Evolutionary conservation across 2,797 vertebrate genomes (phyloP).

Genomic region (Bradypus variegatus): DNA sequence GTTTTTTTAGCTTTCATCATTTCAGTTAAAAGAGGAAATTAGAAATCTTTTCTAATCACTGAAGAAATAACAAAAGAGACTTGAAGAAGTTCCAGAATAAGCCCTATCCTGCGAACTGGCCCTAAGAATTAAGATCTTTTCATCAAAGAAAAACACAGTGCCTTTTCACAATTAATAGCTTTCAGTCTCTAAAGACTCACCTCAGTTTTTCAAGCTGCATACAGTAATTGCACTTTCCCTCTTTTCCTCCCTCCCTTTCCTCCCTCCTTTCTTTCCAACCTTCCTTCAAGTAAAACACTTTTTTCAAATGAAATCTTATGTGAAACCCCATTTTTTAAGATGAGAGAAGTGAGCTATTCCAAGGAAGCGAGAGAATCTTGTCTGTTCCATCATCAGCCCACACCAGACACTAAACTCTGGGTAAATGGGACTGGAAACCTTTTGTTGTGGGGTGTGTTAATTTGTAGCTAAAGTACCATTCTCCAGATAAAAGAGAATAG

Average conservation of each 20-base stretch:
- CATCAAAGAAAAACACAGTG: not conserved
- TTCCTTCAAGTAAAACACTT: not conserved
- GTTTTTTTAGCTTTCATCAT: not conserved
- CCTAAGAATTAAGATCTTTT: not conserved
- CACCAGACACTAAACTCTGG: not conserved
- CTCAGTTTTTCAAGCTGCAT: no score
- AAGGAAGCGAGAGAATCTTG: not conserved
- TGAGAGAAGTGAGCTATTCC: not conserved
- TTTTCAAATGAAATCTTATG: not conserved
- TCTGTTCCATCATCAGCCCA: not conserved
- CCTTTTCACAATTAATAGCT: not conserved
- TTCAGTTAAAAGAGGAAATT: not conserved
- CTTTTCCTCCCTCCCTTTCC: not conserved
- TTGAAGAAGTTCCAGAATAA: not conserved
- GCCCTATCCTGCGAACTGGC: not conserved
- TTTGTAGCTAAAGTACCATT: not conserved
- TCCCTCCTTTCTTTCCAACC: fast-evolving
- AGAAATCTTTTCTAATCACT: not conserved
- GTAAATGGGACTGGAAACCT: not conserved
- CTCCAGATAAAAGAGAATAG: not conserved
- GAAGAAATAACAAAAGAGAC: not conserved
- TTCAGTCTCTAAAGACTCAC: not conserved
- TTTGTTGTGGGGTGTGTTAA: not conserved
- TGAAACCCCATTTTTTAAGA: not conserved
- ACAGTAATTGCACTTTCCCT: not conserved